These are phyloP conservation scores for Ditylenchus dipsaci DNA, from an alignment of 1,140 invertebrate genomes.

Conservation along the genomic window DNA sequence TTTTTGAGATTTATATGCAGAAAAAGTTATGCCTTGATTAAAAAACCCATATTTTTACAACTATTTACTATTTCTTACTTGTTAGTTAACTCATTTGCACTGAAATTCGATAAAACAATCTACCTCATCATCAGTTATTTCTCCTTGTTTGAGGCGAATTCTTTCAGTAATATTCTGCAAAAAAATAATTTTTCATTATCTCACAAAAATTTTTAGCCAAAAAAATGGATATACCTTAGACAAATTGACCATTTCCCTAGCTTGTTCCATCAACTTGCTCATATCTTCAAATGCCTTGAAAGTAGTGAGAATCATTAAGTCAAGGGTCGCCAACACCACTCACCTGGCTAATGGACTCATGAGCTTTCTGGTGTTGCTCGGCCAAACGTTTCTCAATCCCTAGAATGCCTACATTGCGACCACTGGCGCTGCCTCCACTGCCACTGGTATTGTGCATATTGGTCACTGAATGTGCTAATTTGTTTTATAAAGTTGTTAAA, in stretches of 20 bases:
- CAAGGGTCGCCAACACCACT: neutral
- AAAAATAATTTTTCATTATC: too few species aligned
- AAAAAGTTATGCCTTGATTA: too few species aligned
- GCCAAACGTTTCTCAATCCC: slow-evolving; percentile 88
- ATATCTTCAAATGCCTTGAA: slow-evolving; percentile 89
- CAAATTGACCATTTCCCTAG: slow-evolving; percentile 90
- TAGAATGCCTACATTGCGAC: slow-evolving; percentile 73
- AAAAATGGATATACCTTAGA: slow-evolving; percentile 64
- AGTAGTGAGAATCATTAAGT: neutral
- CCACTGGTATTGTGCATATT: slow-evolving; percentile 11
- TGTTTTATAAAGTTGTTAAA: too few species aligned
- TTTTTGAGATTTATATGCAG: too few species aligned
- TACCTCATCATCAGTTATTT: slow-evolving; percentile 88
- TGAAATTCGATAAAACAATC: neutral
- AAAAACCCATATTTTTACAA: too few species aligned
- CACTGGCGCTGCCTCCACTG: neutral
- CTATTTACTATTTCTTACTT: too few species aligned
- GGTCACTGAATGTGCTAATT: too few species aligned
- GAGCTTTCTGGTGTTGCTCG: slow-evolving; percentile 80
- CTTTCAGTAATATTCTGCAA: slow-evolving; percentile 75
- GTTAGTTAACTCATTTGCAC: too few species aligned
- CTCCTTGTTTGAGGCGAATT: slow-evolving; percentile 87
- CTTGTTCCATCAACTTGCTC: slow-evolving; percentile 85
- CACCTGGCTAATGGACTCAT: slow-evolving; percentile 72
- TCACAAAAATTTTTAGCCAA: too few species aligned